Base-by-base conservation (phyloP, 2,888 invertebrate species). In the Ectemnius lituratus region DNA sequence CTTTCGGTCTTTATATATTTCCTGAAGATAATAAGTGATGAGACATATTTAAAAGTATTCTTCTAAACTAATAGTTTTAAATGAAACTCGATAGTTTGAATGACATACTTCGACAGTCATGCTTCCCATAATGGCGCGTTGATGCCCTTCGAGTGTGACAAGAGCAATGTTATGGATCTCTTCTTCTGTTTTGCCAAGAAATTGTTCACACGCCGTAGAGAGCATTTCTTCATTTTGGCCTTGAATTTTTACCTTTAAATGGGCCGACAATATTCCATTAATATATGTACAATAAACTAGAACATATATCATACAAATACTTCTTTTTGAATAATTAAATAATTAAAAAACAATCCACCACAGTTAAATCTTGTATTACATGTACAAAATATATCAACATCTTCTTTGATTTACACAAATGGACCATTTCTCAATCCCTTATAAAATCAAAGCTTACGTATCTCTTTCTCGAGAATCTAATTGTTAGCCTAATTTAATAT, bases 1-100 rank as follows among this genome's bases (percentile, higher is more conserved):
- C 91, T 98, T 98, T 70, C 98, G 94, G 90, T 98, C 98, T 90
- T 98, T 98, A 91, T 98, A 98, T 88, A 98, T 98, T 92, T 98
- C 98, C 93, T 93, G 5, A 70, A 66, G 72, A 63, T 62, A 27
- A 67, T 63, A 70, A 2, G 1, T 28, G 45, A 27, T 69, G 5
- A 37, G 37, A 37, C 23, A 23, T 3, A 3, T 13, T 8, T 1
- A 14, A 56, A 18, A 6, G 23, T 3, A 23, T 23, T 2, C 23
- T 23, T 23, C 3, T 23, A 23, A 23, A 23, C 23, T 23, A 23
- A 11, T 6, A 37, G 3, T 2, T 62, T 16, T 37, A 37, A 37
- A 8, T 8, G 4, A 20, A 52, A 28, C 0, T 4, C 45, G 62
- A n/a, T 13, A 5, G 28, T 14, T 28, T 20, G 28, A n/a, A 18